Evolutionary conservation across 2,888 invertebrate species (phyloP), one percentile per base, ranked within the genome.

Genomic region (Xylophagus ater): DNA sequence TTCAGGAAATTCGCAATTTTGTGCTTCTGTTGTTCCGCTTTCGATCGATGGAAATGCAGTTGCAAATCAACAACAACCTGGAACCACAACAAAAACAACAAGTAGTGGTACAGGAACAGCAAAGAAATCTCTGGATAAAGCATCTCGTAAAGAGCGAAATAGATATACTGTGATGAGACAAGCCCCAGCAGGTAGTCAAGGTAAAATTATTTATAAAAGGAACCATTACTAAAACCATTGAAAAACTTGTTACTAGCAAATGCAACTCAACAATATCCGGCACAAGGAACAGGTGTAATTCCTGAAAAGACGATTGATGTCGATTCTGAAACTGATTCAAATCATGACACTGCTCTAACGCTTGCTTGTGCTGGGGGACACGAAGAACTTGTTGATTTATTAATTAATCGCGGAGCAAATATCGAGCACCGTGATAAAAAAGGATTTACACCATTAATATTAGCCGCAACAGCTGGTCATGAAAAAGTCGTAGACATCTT

Each of bases 361-460:
- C 73, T 98, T 44, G 97, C 97, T 33, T 96, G 94, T 67, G 90
- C 93, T 43, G 94, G 94, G 46, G 96, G 97, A 0, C 93, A 96
- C 61, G 88, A 92, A 58, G 94, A 97, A 56, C 74, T 97, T 14
- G 96, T 96, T 8, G 87, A 88, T 60, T 71, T 98, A 55, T 72
- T 98, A 47, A 74, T 98, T 35, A 79, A 80, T 49, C 77, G 94
- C 46, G 92, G 92, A 40, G 93, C 97, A 1, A 86, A 94, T 62
- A 93, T 97, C 60, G 96, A 98, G 65, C 97, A 98, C 65, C 76
- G 94, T 20, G 97, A 98, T 66, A 98, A 97, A 66, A 98, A 97
- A 68, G 96, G 97, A 19, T 97, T 97, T 64, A 96, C 97, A 0
- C 96, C 98, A 0, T 71, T 98, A 28, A 97, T 97, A 56, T 72